These are phyloP conservation scores for Sinocyclocheilus anshuiensis DNA, from an alignment of 2,113 vertebrate genomes.

Conservation along the genomic window DNA sequence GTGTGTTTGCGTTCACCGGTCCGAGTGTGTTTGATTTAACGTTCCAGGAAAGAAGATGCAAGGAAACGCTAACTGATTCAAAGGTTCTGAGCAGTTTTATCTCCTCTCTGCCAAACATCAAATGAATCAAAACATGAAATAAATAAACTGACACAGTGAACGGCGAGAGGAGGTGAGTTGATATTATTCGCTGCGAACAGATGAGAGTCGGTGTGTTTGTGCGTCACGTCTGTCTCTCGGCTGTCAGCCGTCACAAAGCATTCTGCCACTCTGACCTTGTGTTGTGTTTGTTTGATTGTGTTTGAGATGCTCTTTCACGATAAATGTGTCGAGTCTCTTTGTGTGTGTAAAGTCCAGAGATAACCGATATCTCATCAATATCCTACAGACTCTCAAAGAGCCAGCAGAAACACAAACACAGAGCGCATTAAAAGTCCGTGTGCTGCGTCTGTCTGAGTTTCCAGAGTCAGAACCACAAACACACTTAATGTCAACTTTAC, in stretches of 20 bases:
- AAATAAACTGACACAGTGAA: background rate
- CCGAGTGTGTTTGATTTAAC: background rate
- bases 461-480: background rate
- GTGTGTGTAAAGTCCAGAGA: background rate
- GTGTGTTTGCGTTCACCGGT: background rate
- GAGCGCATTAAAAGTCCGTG: background rate
- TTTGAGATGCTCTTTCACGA: background rate
- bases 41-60: background rate
- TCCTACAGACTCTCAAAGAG: background rate
- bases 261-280: background rate
- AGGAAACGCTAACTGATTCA: background rate
- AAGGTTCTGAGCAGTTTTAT: background rate
- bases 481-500: background rate
- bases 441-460: background rate
- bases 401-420: background rate
- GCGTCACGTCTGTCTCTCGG: too few relatives aligned
- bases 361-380: slow-evolving; percentile 2
- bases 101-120: background rate
- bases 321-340: background rate
- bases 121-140: background rate
- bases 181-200: slow-evolving; percentile 53
- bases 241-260: background rate
- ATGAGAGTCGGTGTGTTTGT: background rate
- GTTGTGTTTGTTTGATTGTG: background rate
- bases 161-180: slow-evolving; percentile 6